phyloP scores from a whole-genome alignment of 2,797 vertebrate species.

The Cuniculus paca region DNA sequence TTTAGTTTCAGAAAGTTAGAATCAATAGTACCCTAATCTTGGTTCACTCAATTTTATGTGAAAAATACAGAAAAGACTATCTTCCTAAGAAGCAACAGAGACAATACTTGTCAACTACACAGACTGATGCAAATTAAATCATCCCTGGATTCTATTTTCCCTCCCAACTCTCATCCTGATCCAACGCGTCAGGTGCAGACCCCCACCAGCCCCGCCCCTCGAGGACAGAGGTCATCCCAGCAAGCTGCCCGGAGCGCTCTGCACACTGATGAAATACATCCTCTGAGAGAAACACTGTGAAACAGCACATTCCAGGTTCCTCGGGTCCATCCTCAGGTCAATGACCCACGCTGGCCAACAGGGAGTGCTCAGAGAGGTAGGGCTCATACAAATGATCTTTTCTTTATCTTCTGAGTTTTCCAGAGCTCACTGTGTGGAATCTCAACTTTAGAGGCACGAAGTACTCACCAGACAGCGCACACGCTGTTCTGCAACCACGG shows the following conservation, averaged over 20 bases:
- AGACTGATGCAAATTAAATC: neutral
- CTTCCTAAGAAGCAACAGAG: slow-evolving; percentile 1
- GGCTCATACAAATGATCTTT: neutral
- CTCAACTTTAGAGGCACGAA: slow-evolving; percentile 48
- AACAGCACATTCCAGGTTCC: slow-evolving; percentile 54
- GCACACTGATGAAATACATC: neutral
- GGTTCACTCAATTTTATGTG: slow-evolving; percentile 41
- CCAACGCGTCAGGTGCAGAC: neutral
- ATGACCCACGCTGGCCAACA: slow-evolving; percentile 1
- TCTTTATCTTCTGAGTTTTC: slow-evolving; percentile 52
- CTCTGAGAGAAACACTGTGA: slow-evolving; percentile 3
- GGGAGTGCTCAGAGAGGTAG: neutral
- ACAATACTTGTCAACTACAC: neutral
- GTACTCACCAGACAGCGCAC: slow-evolving; percentile 46
- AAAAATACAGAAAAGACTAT: slow-evolving; percentile 20
- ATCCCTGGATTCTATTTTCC: neutral
- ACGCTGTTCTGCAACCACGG: slow-evolving; percentile 52
- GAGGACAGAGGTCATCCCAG: slow-evolving; percentile 20
- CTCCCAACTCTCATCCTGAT: neutral
- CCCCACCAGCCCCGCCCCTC: neutral
- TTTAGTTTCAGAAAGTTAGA: slow-evolving; percentile 2
- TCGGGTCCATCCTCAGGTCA: slow-evolving; percentile 36
- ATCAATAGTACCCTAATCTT: slow-evolving; percentile 13
- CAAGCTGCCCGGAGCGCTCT: neutral
- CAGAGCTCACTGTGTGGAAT: slow-evolving; percentile 13